Base-by-base conservation (phyloP, 1,140 invertebrate species). In the Drusus annulatus region DNA sequence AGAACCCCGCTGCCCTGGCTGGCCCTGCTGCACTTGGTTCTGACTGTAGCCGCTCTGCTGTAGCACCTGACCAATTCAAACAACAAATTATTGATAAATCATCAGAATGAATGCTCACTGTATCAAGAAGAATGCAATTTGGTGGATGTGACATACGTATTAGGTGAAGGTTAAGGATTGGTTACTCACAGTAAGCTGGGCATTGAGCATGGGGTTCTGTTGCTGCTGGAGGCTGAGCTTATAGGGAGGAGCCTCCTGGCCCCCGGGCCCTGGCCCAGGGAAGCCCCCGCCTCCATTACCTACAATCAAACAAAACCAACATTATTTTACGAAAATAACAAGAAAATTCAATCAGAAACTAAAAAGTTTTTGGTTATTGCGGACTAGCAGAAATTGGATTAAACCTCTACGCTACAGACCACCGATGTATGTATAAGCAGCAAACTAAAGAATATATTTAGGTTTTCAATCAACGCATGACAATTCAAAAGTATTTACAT, bases 181-280 rank as follows among this genome's bases (percentile, higher is more conserved):
- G 16, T 23, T 17, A 71, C 68, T 71, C 89, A 94, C 93, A 84
- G 93, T 93, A 78, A 95, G 88, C 87, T 95, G 94, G 79, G 94
- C 93, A 88, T 93, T 95, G 78, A 96, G 89, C 93, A 96, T 94
- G 5, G 95, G 94, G 89, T 95, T 95, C 86, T 94, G 93, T 87
- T 94, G 93, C 80, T 92, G 91, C 80, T 92, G 92, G 56, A 92
- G 63, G 75, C 71, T 83, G 73, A 83, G 77, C 69, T 83, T 83
- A 74, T 83, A 83, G 2, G 82, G 73, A 8, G 82, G 82, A 15
- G 80, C 76, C 21, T 83, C 82, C 68, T 80, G 80, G n/a, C 73
- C 58, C 6, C 60, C 45, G 73, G 68, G 52, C 5, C 78, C 78
- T 8, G 28, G 51, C 15, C 60, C 73, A 7, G 79, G 60, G 62